phyloP scores from a whole-genome alignment of 2,888 invertebrate genomes.

The Adela reaumurella region DNA sequence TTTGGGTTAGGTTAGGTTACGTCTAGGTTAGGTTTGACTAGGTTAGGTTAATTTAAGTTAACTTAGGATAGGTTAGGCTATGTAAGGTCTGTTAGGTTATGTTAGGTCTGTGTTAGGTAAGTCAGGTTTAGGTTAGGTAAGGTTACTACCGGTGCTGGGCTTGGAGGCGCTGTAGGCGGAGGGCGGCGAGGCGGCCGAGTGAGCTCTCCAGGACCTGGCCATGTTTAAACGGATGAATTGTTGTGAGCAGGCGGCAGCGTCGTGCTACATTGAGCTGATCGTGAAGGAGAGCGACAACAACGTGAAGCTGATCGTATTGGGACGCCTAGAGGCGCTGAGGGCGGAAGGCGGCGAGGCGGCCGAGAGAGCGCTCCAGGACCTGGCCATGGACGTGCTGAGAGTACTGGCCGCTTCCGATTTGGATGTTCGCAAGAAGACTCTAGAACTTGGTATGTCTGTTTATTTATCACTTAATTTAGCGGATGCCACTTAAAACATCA shows the following conservation, averaged over 20 bases:
- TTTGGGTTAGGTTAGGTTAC: no score
- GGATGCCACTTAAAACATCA: no score
- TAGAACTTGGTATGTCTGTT: constrained; percentile 60
- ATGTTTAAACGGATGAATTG: no score
- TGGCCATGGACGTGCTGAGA: constrained; percentile 96
- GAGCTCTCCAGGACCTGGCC: constrained; percentile 80
- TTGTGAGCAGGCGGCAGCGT: constrained; percentile 92
- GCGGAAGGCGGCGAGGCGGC: constrained; percentile 82
- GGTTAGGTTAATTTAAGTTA: no score
- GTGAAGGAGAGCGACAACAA: constrained; percentile 99
- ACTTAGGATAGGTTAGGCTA: no score
- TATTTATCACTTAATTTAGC: no score
- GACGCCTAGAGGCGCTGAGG: constrained; percentile 84
- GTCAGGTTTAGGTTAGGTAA: no score
- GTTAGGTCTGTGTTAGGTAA: no score
- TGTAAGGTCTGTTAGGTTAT: no score
- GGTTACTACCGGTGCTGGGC: no score
- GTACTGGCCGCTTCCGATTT: constrained; percentile 91
- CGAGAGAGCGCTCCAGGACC: constrained; percentile 73
- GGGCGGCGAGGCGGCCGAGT: constrained; percentile 78
- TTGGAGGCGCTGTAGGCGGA: constrained; percentile 82
- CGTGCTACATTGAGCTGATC: constrained; percentile 96
- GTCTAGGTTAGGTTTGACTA: no score
- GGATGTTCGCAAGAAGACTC: constrained; percentile 87
- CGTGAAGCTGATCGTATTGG: constrained; percentile 97